These are phyloP conservation scores for Gallirallus australis DNA, from an alignment of 2,797 vertebrate genomes.

Conservation along the genomic window DNA sequence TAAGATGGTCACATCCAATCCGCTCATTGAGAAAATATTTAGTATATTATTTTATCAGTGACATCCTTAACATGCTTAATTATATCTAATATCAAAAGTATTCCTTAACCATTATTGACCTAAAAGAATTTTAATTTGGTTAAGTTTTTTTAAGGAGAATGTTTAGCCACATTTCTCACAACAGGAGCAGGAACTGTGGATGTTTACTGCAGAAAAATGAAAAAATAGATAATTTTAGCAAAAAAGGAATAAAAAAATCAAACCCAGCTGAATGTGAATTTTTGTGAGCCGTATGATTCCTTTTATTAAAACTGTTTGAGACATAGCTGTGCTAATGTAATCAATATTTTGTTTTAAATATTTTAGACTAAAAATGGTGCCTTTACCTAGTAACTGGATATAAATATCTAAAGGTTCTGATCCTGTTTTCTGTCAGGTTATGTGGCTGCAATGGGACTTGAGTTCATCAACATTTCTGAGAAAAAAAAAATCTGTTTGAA, in stretches of 20 bases:
- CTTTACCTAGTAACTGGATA: background rate
- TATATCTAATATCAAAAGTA: background rate
- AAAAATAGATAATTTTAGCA: background rate
- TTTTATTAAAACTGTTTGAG: background rate
- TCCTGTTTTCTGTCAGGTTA: background rate
- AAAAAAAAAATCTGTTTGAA: background rate
- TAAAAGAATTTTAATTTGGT: background rate
- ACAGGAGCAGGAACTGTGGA: rapidly evolving
- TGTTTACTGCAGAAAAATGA: background rate
- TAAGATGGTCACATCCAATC: background rate
- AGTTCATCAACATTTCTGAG: background rate
- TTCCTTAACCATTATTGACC: background rate
- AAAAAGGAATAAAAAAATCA: background rate
- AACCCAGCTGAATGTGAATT: background rate
- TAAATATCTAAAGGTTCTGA: background rate
- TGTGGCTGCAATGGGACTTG: background rate
- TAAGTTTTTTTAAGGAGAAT: background rate
- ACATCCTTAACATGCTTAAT: background rate
- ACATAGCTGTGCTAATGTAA: background rate
- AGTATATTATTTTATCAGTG: background rate
- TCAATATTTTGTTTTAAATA: background rate
- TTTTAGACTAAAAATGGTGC: background rate
- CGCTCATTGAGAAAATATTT: background rate
- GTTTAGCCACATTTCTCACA: background rate
- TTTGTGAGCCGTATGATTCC: background rate